Evolutionary conservation across 1,140 invertebrate species (phyloP).

Genomic region (Zaprionus capensis): DNA sequence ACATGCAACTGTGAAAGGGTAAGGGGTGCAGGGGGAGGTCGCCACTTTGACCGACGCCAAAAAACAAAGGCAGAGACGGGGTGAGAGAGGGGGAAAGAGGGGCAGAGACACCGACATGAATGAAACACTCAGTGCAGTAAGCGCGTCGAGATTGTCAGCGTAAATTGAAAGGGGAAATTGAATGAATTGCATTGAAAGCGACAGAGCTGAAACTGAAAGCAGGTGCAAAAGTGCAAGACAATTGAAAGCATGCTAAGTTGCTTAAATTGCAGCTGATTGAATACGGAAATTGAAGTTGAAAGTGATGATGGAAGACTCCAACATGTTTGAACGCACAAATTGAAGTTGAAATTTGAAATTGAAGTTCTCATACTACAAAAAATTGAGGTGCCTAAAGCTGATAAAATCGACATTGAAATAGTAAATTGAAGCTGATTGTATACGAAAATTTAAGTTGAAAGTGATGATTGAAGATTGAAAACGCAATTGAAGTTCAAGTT

Average conservation of each 20-base stretch:
- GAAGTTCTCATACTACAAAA: not conserved
- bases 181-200: constrained; percentile 3
- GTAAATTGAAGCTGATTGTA: not conserved
- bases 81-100: not conserved
- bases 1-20: constrained; percentile 5
- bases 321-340: not conserved
- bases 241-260: not conserved
- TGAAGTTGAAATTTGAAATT: not conserved
- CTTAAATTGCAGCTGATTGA: not conserved
- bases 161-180: constrained; percentile 43
- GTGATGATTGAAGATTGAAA: not conserved
- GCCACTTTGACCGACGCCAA: constrained; percentile 13
- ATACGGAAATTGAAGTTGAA: not conserved
- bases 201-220: constrained; percentile 11
- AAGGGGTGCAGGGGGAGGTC: constrained; percentile 1
- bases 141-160: constrained; percentile 14
- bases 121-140: constrained; percentile 6
- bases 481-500: not conserved
- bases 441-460: not conserved
- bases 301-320: not conserved
- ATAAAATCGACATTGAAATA: not conserved
- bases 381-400: not conserved
- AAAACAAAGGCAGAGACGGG: not conserved
- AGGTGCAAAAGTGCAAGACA: not conserved
- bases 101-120: not conserved